These are phyloP conservation scores for Hymenochirus boettgeri DNA, from an alignment of 2,113 vertebrate species.

Conservation along the genomic window DNA sequence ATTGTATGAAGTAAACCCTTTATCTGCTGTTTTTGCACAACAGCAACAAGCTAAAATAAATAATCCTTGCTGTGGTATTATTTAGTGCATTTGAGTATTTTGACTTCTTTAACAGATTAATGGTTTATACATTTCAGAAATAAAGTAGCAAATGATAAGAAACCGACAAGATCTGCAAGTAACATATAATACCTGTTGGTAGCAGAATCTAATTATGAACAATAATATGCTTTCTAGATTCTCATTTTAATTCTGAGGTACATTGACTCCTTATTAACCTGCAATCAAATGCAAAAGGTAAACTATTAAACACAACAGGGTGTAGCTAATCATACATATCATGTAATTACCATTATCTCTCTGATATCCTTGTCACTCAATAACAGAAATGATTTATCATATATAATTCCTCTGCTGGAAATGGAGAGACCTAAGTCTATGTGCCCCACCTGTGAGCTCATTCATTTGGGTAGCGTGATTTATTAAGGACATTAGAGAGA, in stretches of 20 bases:
- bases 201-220: conserved; percentile 22
- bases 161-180: background rate
- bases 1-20: no score
- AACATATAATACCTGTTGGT: conserved; percentile 11
- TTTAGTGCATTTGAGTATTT: background rate
- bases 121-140: background rate
- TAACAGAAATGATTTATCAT: conserved; percentile 37
- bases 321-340: conserved; percentile 39
- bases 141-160: background rate
- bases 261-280: conserved; percentile 19
- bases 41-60: background rate
- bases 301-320: conserved; percentile 31
- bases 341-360: conserved; percentile 34
- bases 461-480: conserved; percentile 38
- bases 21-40: no score
- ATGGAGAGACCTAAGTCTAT: conserved; percentile 22
- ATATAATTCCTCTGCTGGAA: conserved; percentile 20
- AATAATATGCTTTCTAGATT: conserved; percentile 24
- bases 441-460: conserved; percentile 28
- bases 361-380: conserved; percentile 39
- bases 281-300: conserved; percentile 12
- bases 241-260: conserved; percentile 23
- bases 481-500: conserved; percentile 33
- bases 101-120: background rate
- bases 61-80: background rate